Conservation (phyloP, 2,113 vertebrate species). For the Lucifuga dentata region DNA sequence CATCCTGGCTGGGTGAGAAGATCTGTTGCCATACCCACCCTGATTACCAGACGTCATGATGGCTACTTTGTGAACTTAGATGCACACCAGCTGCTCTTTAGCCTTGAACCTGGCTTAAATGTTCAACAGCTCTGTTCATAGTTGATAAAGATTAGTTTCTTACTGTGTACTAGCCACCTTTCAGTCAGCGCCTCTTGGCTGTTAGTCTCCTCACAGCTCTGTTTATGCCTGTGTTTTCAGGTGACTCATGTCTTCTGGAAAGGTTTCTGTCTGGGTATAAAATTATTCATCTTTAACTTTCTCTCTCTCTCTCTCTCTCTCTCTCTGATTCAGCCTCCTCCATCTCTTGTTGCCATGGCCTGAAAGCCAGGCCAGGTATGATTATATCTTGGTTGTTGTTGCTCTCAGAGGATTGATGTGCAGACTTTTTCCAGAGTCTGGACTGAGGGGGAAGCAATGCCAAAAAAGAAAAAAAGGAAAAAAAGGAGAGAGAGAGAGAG, state of each 20-base stretch:
- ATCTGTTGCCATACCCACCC: constrained; percentile 69
- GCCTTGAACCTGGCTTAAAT: constrained; percentile 8
- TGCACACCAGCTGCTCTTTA: constrained; percentile 56
- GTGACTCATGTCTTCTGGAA: constrained; percentile 80
- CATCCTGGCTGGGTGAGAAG: constrained; percentile 77
- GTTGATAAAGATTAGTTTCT: constrained; percentile 1
- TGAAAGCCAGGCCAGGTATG: constrained; percentile 75
- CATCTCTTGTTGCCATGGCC: constrained; percentile 59
- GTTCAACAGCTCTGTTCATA: constrained; percentile 11
- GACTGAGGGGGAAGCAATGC: constrained; percentile 30
- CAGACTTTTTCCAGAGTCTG: constrained; percentile 65
- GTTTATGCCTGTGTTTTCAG: constrained; percentile 62
- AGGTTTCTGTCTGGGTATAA: constrained; percentile 77
- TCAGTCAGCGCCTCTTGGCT: constrained; percentile 27
- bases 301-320: constrained; percentile 51
- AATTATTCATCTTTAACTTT: constrained; percentile 68
- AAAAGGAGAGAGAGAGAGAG: constrained; percentile 1
- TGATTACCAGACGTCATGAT: constrained; percentile 4
- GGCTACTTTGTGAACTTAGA: constrained; percentile 40
- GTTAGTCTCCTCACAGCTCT: constrained; percentile 30
- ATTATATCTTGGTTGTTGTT: constrained; percentile 68
- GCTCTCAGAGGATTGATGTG: constrained; percentile 57
- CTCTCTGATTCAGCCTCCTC: constrained; percentile 39
- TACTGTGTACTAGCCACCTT: constrained; percentile 17
- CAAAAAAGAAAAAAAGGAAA: constrained; percentile 25